These are phyloP conservation scores for Blera fallax DNA, from an alignment of 2,888 invertebrate species.

Conservation along the genomic window DNA sequence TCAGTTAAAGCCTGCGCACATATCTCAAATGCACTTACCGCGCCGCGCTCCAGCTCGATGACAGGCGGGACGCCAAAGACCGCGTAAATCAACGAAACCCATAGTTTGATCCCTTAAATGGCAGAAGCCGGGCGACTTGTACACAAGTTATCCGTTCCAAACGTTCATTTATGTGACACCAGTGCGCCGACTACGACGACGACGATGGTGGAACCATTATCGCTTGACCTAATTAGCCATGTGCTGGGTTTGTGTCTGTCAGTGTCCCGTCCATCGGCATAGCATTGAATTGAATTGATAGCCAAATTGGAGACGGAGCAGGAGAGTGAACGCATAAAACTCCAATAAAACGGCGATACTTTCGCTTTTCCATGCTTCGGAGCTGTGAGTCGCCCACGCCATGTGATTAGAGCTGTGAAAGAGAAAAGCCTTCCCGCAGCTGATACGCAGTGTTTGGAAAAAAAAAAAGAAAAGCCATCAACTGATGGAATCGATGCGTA, in stretches of 20 bases:
- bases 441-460: background rate
- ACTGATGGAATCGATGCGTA: conserved; percentile 43
- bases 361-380: conserved; percentile 51
- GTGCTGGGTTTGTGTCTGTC: conserved; percentile 44
- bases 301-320: conserved; percentile 53
- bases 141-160: conserved; percentile 60
- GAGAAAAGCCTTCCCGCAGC: conserved; percentile 38
- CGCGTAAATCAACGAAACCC: conserved; percentile 40
- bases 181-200: conserved; percentile 18
- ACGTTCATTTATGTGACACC: conserved; percentile 51
- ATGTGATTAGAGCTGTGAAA: conserved; percentile 40
- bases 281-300: conserved; percentile 29
- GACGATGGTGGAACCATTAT: conserved; percentile 38
- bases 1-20: conserved; percentile 48
- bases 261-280: background rate
- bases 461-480: background rate
- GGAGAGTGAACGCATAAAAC: conserved; percentile 16
- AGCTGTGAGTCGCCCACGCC: conserved; percentile 38
- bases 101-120: conserved; percentile 53
- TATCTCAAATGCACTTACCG: conserved; percentile 12
- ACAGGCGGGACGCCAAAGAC: conserved; percentile 43
- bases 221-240: conserved; percentile 68
- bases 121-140: conserved; percentile 39
- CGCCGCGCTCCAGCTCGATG: background rate
- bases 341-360: conserved; percentile 35